Conservation (phyloP, 2,113 vertebrate species). For the Sigmodon hispidus region DNA sequence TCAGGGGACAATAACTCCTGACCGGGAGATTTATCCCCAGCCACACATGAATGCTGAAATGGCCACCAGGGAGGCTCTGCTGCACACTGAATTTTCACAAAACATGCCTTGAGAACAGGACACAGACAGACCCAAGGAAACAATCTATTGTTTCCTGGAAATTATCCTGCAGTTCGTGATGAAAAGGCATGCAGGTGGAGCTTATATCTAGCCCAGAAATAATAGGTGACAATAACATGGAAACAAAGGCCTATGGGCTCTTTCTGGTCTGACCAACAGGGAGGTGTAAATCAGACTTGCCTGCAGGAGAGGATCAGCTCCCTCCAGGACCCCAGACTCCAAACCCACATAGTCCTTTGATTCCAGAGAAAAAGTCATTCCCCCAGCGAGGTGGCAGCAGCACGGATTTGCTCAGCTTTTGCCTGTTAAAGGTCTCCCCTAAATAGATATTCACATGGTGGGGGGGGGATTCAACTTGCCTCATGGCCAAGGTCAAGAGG, state of each 20-base stretch:
- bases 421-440: neutral
- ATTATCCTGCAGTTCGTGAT: neutral
- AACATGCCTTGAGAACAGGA: neutral
- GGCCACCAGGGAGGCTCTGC: neutral
- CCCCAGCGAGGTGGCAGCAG: neutral
- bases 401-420: slow-evolving; percentile 47
- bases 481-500: slow-evolving; percentile 71
- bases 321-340: neutral
- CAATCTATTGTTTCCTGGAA: slow-evolving; percentile 37
- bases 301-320: neutral
- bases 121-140: neutral
- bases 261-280: neutral
- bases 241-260: neutral
- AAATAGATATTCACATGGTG: neutral
- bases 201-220: slow-evolving; percentile 43
- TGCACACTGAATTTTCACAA: neutral
- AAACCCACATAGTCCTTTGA: slow-evolving; percentile 23
- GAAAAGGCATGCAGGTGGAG: slow-evolving; percentile 28
- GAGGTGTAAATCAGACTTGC: neutral
- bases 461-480: slow-evolving; percentile 57
- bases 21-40: no score
- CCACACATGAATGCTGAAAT: neutral
- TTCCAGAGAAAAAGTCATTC: neutral
- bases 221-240: slow-evolving; percentile 11
- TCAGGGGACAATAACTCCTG: neutral